Percentiles rank a stretch among this genome's conserved stretches.
Evolutionary conservation across 1,140 invertebrate genomes (phyloP).

Genomic region (Vanessa tameamea): DNA sequence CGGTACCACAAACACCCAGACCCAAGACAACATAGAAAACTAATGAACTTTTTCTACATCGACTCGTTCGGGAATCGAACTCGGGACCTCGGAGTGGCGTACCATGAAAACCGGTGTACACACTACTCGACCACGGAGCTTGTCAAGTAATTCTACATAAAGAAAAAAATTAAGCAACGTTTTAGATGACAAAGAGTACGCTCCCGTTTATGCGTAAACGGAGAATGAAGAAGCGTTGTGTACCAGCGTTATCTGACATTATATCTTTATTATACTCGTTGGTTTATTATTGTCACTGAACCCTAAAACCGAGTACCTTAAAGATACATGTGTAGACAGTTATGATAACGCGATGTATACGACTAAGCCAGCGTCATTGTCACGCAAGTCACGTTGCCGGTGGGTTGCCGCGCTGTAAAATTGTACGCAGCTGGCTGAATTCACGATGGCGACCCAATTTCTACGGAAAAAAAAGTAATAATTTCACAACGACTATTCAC

Average conservation of each 20-base stretch:
- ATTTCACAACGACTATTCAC: constrained; percentile 36
- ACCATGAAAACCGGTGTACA: too few species aligned
- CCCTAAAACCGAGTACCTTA: constrained; percentile 25
- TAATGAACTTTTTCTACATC: too few species aligned
- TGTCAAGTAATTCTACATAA: too few species aligned
- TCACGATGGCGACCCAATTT: constrained; percentile 54
- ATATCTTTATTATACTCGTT: constrained; percentile 16
- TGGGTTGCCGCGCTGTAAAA: constrained; percentile 59
- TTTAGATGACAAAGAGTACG: too few species aligned
- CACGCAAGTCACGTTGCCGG: constrained; percentile 52
- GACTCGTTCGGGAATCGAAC: too few species aligned
- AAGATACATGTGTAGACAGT: constrained; percentile 38
- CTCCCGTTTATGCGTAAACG: neutral
- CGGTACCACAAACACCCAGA: too few species aligned
- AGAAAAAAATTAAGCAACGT: too few species aligned
- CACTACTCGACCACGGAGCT: too few species aligned
- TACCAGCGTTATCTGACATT: constrained; percentile 15
- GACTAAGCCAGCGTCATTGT: constrained; percentile 39
- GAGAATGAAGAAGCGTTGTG: neutral
- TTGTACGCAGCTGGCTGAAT: constrained; percentile 64
- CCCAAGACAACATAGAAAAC: too few species aligned
- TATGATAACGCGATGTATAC: constrained; percentile 39
- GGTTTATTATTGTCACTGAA: constrained; percentile 12
- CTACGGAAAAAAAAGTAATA: constrained; percentile 40
- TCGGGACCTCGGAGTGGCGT: too few species aligned